Percentiles rank a stretch among this genome's conserved stretches.
Evolutionary conservation across 2,888 invertebrate genomes (phyloP).

Genomic region (Acrobasis suavella): DNA sequence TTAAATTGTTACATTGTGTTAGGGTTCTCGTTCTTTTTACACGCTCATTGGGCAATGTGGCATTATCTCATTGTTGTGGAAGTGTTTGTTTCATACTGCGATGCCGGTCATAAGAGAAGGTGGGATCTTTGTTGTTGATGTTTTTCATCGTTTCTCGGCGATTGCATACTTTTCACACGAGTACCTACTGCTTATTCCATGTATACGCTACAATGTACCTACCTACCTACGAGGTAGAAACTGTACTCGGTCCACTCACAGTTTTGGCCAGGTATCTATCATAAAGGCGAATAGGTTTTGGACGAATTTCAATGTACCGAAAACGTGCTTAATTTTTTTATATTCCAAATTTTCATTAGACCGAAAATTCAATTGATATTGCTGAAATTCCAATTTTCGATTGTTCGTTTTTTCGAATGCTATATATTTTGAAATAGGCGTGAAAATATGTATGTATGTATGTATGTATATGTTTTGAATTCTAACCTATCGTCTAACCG

Average conservation of each 20-base stretch:
- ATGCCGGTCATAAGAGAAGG: constrained; percentile 53
- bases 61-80: constrained; percentile 67
- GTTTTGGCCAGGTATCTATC: no score
- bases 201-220: background rate
- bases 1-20: constrained; percentile 47
- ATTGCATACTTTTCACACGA: constrained; percentile 41
- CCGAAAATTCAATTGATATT: no score
- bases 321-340: no score
- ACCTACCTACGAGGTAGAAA: background rate
- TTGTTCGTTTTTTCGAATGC: no score
- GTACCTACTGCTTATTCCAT: constrained; percentile 34
- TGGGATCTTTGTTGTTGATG: constrained; percentile 55
- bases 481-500: no score
- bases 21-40: constrained; percentile 49
- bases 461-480: no score
- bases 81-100: constrained; percentile 44
- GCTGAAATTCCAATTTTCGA: no score
- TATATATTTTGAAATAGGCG: no score
- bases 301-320: no score
- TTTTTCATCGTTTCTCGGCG: constrained; percentile 51
- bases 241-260: background rate
- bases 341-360: no score
- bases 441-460: no score
- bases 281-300: no score
- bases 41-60: constrained; percentile 53